Conservation (phyloP, 2,888 invertebrate species). For the Zelleria hepariella region DNA sequence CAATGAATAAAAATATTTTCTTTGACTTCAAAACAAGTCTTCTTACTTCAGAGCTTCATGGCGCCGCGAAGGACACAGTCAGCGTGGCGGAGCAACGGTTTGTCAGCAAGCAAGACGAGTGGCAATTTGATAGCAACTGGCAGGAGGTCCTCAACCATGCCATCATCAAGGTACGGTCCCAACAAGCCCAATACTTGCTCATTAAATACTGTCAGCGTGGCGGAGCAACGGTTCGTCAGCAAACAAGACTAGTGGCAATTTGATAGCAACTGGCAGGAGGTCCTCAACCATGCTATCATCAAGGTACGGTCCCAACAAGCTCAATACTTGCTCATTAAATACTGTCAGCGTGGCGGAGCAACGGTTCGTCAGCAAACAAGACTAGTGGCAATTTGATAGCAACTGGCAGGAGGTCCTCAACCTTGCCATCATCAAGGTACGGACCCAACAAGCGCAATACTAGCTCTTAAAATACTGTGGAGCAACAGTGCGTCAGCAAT, state of each 20-base stretch:
- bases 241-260: slow-evolving; percentile 89
- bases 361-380: too few relatives aligned
- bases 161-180: slow-evolving; percentile 84
- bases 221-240: slow-evolving; percentile 84
- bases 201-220: too few relatives aligned
- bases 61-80: slow-evolving; percentile 94
- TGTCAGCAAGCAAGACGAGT: slow-evolving; percentile 80
- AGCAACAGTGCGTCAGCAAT: too few relatives aligned
- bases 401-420: too few relatives aligned
- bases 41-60: slow-evolving; percentile 82
- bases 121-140: slow-evolving; percentile 96
- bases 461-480: too few relatives aligned
- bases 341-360: too few relatives aligned
- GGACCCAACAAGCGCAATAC: too few relatives aligned
- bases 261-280: slow-evolving; percentile 97
- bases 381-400: too few relatives aligned
- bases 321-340: too few relatives aligned
- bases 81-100: slow-evolving; percentile 89
- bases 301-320: slow-evolving; percentile 79
- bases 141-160: slow-evolving; percentile 98
- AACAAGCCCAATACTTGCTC: too few relatives aligned
- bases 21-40: background rate
- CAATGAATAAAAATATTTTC: too few relatives aligned
- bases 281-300: slow-evolving; percentile 95
- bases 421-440: too few relatives aligned